phyloP scores from a whole-genome alignment of 2,797 vertebrate genomes.

The Australoheros facetus region DNA sequence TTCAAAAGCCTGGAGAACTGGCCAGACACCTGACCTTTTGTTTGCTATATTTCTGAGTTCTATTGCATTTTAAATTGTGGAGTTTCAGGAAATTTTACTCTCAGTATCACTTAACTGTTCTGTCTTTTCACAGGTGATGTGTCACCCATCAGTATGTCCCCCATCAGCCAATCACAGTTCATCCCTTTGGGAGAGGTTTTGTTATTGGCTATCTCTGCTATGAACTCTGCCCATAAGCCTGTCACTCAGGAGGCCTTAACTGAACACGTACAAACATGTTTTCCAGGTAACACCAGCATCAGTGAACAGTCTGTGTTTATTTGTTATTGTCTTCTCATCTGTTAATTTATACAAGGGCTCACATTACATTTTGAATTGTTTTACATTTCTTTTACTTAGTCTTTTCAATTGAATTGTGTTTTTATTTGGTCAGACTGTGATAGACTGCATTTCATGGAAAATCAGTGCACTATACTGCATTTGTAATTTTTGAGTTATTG shows the following conservation, averaged over 20 bases:
- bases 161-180: constrained; percentile 99
- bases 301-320: not conserved
- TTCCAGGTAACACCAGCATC: constrained; percentile 88
- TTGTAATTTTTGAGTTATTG: too few relatives aligned
- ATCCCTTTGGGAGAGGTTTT: constrained; percentile 98
- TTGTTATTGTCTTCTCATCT: not conserved
- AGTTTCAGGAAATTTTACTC: not conserved
- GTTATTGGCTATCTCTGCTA: constrained; percentile 97
- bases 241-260: constrained; percentile 98
- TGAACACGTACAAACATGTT: constrained; percentile 96
- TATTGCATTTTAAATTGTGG: not conserved
- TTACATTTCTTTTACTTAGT: not conserved
- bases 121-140: constrained; percentile 92
- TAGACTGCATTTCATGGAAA: too few relatives aligned
- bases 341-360: not conserved
- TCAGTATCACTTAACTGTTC: constrained; percentile 22
- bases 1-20: not conserved
- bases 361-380: not conserved
- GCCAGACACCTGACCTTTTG: not conserved
- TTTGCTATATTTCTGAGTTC: not conserved
- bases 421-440: too few relatives aligned
- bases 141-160: constrained; percentile 99
- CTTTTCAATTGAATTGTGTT: too few relatives aligned
- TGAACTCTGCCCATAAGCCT: constrained; percentile 96
- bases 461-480: too few relatives aligned